phyloP scores from a whole-genome alignment of 2,113 vertebrate species.

The Meriones unguiculatus region DNA sequence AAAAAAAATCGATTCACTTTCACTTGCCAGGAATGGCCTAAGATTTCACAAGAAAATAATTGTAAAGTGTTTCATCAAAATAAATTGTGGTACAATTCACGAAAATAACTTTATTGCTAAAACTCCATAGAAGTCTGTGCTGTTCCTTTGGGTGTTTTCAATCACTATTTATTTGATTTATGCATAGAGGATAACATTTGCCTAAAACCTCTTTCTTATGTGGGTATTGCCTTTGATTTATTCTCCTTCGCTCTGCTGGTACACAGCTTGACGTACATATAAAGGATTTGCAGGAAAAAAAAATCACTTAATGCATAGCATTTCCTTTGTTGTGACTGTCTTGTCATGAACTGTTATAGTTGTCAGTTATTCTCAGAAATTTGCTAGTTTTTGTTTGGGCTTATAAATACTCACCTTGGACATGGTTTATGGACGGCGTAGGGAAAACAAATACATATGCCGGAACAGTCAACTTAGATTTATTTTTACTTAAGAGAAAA shows the following conservation, averaged over 20 bases:
- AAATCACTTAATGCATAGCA: constrained; percentile 65
- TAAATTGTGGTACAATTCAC: constrained; percentile 56
- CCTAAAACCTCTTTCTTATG: constrained; percentile 77
- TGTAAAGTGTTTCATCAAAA: constrained; percentile 57
- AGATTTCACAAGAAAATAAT: constrained; percentile 75
- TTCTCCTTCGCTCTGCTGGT: constrained; percentile 76
- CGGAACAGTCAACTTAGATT: constrained; percentile 77
- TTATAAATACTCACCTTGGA: constrained; percentile 74
- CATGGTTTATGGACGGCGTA: constrained; percentile 70
- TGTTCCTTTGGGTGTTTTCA: constrained; percentile 57
- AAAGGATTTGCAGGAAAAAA: constrained; percentile 73
- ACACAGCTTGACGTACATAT: constrained; percentile 73
- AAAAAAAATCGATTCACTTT: constrained; percentile 38
- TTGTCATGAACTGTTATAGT: constrained; percentile 66
- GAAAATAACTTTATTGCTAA: constrained; percentile 67
- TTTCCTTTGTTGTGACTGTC: constrained; percentile 77
- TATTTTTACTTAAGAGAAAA: constrained; percentile 81
- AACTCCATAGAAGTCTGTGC: constrained; percentile 66
- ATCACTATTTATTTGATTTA: constrained; percentile 79
- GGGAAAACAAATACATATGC: constrained; percentile 80
- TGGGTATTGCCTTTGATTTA: constrained; percentile 78
- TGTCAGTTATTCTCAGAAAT: constrained; percentile 77
- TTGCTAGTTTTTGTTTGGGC: constrained; percentile 67
- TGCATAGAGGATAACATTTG: constrained; percentile 73
- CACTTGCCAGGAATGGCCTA: constrained; percentile 56